These are phyloP conservation scores for Bryconaethiops microstoma DNA, from an alignment of 2,797 vertebrate species.

Conservation along the genomic window DNA sequence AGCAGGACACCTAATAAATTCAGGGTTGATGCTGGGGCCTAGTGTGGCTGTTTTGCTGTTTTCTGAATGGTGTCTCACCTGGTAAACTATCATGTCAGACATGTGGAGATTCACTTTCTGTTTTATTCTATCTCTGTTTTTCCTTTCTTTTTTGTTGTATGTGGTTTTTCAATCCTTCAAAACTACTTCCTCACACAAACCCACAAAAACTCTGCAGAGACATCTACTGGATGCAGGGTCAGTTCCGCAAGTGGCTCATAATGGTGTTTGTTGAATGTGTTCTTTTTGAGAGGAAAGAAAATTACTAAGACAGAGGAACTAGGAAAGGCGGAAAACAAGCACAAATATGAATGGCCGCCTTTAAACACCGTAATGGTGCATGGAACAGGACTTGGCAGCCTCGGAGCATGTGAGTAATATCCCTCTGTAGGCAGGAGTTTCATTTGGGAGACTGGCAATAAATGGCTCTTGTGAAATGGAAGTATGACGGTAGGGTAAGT, in stretches of 20 bases:
- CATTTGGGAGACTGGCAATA: constrained; percentile 76
- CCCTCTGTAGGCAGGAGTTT: constrained; percentile 73
- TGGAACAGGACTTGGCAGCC: constrained; percentile 75
- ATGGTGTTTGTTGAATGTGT: constrained; percentile 23
- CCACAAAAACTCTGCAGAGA: not conserved
- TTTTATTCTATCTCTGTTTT: not conserved
- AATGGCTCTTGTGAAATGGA: constrained; percentile 64
- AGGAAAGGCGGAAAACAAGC: constrained; percentile 67
- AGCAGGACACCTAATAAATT: too few relatives aligned
- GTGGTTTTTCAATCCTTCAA: not conserved
- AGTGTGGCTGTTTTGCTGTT: not conserved
- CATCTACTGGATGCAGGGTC: constrained; percentile 14
- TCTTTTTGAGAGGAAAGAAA: constrained; percentile 50
- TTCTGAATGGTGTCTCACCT: not conserved
- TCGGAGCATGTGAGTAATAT: constrained; percentile 75
- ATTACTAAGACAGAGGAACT: constrained; percentile 51
- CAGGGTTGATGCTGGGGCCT: not conserved
- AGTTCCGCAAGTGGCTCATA: constrained; percentile 23
- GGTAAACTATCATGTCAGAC: not conserved
- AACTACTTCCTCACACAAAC: not conserved
- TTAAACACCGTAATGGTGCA: constrained; percentile 79
- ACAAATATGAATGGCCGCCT: constrained; percentile 78
- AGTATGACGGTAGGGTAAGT: constrained; percentile 48
- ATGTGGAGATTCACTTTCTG: not conserved
- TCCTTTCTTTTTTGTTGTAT: not conserved